Evolutionary conservation across 2,888 invertebrate species (phyloP).

Genomic region (Heteropelma amictum): DNA sequence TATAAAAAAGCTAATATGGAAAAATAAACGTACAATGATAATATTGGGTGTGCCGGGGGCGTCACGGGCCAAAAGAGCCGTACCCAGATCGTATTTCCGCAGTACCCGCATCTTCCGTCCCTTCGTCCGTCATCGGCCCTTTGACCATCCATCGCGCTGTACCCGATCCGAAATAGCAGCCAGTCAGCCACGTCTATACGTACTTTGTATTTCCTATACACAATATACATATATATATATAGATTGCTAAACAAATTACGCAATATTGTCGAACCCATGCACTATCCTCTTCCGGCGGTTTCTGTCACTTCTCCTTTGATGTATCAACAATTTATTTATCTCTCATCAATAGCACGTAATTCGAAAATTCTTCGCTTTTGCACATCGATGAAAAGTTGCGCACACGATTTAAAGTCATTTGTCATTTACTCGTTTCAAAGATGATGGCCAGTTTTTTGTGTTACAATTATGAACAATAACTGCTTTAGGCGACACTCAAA

Average conservation of each 20-base stretch:
- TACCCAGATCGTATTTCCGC: slow-evolving; percentile 72
- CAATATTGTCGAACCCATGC: slow-evolving; percentile 54
- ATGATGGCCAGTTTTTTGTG: no score
- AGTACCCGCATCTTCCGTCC: slow-evolving; percentile 67
- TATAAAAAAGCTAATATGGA: slow-evolving; percentile 5
- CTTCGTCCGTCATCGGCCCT: slow-evolving; percentile 65
- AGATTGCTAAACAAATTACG: slow-evolving; percentile 51
- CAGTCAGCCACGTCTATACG: slow-evolving; percentile 40
- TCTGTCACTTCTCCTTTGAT: slow-evolving; percentile 47
- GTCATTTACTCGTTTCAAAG: no score
- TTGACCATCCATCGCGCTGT: slow-evolving; percentile 47
- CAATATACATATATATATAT: slow-evolving; percentile 16
- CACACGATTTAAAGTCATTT: neutral
- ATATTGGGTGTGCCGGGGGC: slow-evolving; percentile 71
- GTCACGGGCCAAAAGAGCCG: slow-evolving; percentile 75
- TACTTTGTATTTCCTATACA: slow-evolving; percentile 39
- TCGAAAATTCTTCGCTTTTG: slow-evolving; percentile 20
- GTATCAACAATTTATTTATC: slow-evolving; percentile 51
- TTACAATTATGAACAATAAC: no score
- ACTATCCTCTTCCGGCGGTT: slow-evolving; percentile 53
- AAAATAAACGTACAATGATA: slow-evolving; percentile 48
- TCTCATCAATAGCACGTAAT: slow-evolving; percentile 33
- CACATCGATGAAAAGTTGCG: slow-evolving; percentile 7
- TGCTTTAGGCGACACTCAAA: no score
- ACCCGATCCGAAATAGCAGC: slow-evolving; percentile 42